Evolutionary conservation across 2,888 invertebrate genomes (phyloP), one percentile per base, ranked within the genome.

Genomic region (Pristionchus exspectatus): DNA sequence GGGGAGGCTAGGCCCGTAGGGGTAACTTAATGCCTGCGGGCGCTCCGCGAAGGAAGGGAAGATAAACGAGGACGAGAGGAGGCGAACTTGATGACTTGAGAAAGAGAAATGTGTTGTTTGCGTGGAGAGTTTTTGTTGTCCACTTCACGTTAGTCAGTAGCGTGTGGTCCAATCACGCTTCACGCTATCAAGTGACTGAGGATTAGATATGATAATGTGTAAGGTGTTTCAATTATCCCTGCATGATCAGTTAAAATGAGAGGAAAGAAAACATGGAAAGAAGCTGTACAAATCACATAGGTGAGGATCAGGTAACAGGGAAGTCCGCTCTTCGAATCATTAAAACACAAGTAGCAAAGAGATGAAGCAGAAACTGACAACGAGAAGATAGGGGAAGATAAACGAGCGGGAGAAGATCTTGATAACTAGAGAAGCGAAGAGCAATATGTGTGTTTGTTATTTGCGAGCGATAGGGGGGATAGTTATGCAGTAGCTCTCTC

Each of bases 31-130:
- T 83, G 56, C 54, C 50, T 50, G 56, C 50, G 50, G 81, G 50
- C 44, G 33, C 27, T 50, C 38, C 18, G 44, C 5, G 74, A 84
- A 33, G 59, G 56, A n/a, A 38, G 50, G 56, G 66, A 66, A 63
- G 44, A 86, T 84, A 59, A 59, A 33, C 33, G 66, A 66, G 59
- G 69, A n/a, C n/a, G n/a, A 27, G 69, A 44, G 21, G 86, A 63
- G 86, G n/a, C 56, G 44, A 38, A 66, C 54, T 44, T 66, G 69
- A 63, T 38, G 66, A 33, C 16, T n/a, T 38, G 50, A 86, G 66
- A 30, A 24, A 54, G 86, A 86, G 86, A 27, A 54, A 84, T 50
- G 44, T 50, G 44, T 7, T 84, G 74, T 44, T 21, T 38, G 74
- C 63, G 56, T 63, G 63, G 24, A 21, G 59, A 21, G 63, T n/a